A percentile compares a stretch with the other conserved stretches of the same genome.
Evolutionary conservation across 2,113 vertebrate species (phyloP).

Genomic region (Zingel zingel): DNA sequence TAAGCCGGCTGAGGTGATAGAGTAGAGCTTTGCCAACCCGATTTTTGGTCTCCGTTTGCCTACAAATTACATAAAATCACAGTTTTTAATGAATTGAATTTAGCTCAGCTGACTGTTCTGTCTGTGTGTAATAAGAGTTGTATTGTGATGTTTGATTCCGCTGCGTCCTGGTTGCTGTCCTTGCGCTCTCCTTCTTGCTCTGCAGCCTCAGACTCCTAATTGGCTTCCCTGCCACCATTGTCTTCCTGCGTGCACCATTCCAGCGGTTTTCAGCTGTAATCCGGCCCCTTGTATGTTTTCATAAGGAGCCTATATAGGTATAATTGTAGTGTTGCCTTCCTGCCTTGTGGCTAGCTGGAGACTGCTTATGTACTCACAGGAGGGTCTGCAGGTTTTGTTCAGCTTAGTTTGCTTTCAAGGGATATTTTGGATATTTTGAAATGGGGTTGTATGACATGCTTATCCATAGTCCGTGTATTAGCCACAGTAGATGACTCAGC

Average conservation of each 20-base stretch:
- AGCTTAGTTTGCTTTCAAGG: background rate
- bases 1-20: background rate
- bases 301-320: constrained; percentile 58
- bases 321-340: constrained; percentile 74
- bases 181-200: background rate
- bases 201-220: constrained; percentile 35
- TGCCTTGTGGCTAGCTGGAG: constrained; percentile 48
- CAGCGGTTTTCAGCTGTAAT: constrained; percentile 57
- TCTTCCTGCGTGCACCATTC: constrained; percentile 48
- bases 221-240: constrained; percentile 46
- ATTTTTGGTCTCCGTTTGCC: background rate
- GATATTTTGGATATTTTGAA: too few species aligned
- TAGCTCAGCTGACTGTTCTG: background rate
- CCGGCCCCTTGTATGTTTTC: constrained; percentile 59
- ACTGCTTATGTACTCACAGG: constrained; percentile 28
- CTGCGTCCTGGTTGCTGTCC: constrained; percentile 33
- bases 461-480: too few species aligned
- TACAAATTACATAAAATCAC: background rate
- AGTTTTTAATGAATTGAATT: too few species aligned
- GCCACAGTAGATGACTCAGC: too few species aligned
- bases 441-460: too few species aligned
- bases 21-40: background rate
- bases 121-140: background rate
- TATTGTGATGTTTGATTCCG: constrained; percentile 20
- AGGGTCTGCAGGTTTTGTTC: constrained; percentile 46